Base-by-base conservation (phyloP, 2,888 invertebrate species). In the Plusia festucae region DNA sequence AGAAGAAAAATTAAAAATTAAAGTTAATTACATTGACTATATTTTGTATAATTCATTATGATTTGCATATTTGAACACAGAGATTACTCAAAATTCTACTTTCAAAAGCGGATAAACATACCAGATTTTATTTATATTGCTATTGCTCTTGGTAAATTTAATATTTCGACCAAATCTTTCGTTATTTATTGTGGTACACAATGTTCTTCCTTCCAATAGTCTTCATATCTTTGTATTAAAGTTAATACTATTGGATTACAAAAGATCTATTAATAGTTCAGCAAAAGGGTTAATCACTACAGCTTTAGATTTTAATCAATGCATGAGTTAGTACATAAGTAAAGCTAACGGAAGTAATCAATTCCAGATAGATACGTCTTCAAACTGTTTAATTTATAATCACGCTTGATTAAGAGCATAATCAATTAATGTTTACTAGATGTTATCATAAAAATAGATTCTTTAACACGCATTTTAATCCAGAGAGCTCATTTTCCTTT, bases 281-380 rank as follows among this genome's bases (percentile, higher is more conserved):
- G 49, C 34, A 67, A 32, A 77, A 70, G 62, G 69, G 40, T 53
- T 60, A 60, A 60, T 62, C 66, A 72, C 54, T 67, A 51, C 53
- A 60, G 65, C 52, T 59, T 27, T 40, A 24, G 3, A 62, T 60
- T 77, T 63, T 65, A 67, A 78, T 79, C 65, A 80, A 77, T 66
- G n/a, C 46, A 64, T 66, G 57, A 59, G 52, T 65, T 65, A n/a
- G 32, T 57, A 46, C 53, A 54, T 57, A 65, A 66, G 49, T 61
- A 60, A 49, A 16, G 63, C 32, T 5, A 62, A 24, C 63, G 68
- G 78, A 71, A 80, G 71, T 57, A 65, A 71, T 71, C 65, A 51
- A 74, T 64, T 65, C 15, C 13, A 0, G 22, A 46, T 22, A 51
- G 46, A 73, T 72, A 58, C 34, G 72, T 76, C 73, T 60, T 46